phyloP scores from a whole-genome alignment of 2,888 invertebrate species.

The Cataglyphis rosenhaueri region DNA sequence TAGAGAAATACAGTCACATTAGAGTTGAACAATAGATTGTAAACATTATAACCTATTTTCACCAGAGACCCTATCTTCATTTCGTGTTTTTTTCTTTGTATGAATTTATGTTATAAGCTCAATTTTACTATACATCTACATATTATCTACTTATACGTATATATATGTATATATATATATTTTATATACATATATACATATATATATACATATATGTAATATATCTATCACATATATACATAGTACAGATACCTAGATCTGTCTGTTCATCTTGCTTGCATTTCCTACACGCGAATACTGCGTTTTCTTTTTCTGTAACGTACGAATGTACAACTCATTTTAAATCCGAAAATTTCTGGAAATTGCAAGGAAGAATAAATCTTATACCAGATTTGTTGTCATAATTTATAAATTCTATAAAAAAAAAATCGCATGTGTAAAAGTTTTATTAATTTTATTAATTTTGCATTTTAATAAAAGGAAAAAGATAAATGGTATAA shows the following conservation, averaged over 20 bases:
- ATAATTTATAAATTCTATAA: slow-evolving; percentile 1
- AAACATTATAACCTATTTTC: background rate
- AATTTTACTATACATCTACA: background rate
- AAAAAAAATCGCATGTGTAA: background rate
- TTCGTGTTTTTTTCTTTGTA: background rate
- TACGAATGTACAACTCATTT: no score
- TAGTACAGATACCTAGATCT: background rate
- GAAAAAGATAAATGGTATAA: background rate
- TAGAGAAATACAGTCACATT: background rate
- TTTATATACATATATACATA: no score
- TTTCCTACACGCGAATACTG: no score
- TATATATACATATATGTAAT: no score
- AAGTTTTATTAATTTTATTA: background rate
- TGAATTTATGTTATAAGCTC: background rate
- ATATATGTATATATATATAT: background rate
- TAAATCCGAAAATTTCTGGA: no score
- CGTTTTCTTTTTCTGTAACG: no score
- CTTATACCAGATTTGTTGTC: background rate
- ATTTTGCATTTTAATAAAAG: background rate
- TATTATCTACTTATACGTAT: background rate
- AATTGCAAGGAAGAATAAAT: no score
- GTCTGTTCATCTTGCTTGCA: no score
- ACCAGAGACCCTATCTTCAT: background rate
- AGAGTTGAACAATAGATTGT: background rate
- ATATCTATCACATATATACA: background rate